Evolutionary conservation across 2,888 invertebrate genomes (phyloP).

Genomic region (Hololepta plana): DNA sequence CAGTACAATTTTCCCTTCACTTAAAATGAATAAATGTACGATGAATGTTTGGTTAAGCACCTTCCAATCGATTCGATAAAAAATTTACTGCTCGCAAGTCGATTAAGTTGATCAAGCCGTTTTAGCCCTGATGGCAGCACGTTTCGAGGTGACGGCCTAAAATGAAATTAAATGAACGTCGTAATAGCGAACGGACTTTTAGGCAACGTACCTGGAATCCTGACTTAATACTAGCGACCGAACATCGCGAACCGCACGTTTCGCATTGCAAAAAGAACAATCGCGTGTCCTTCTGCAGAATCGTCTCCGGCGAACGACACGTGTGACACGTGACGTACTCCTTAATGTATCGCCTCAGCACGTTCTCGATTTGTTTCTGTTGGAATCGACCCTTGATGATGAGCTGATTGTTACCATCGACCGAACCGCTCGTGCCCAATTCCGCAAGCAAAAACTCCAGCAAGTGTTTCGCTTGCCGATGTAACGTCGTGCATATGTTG

Average conservation of each 20-base stretch:
- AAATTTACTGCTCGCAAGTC: too few species aligned
- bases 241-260: constrained; percentile 96
- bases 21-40: too few species aligned
- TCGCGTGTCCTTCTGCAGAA: constrained; percentile 95
- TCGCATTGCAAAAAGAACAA: constrained; percentile 98
- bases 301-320: constrained; percentile 96
- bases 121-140: too few species aligned
- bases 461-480: constrained; percentile 93
- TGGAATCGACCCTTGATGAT: constrained; percentile 99
- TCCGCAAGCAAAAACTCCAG: constrained; percentile 94
- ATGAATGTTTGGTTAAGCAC: too few species aligned
- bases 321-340: constrained; percentile 99
- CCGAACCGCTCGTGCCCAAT: constrained; percentile 96
- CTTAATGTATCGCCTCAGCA: constrained; percentile 82
- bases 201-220: constrained; percentile 68
- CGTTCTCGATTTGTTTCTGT: constrained; percentile 99
- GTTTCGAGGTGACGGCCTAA: too few species aligned
- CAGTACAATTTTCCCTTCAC: too few species aligned
- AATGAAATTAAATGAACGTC: too few species aligned
- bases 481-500: constrained; percentile 67
- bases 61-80: too few species aligned
- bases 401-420: constrained; percentile 95
- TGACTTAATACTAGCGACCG: constrained; percentile 98
- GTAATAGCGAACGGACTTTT: too few species aligned
- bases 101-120: too few species aligned